A percentile compares a stretch with the other conserved stretches of the same genome.
These are phyloP conservation scores for Hydrochoerus hydrochaeris DNA, from an alignment of 2,113 vertebrate species.

Conservation along the genomic window DNA sequence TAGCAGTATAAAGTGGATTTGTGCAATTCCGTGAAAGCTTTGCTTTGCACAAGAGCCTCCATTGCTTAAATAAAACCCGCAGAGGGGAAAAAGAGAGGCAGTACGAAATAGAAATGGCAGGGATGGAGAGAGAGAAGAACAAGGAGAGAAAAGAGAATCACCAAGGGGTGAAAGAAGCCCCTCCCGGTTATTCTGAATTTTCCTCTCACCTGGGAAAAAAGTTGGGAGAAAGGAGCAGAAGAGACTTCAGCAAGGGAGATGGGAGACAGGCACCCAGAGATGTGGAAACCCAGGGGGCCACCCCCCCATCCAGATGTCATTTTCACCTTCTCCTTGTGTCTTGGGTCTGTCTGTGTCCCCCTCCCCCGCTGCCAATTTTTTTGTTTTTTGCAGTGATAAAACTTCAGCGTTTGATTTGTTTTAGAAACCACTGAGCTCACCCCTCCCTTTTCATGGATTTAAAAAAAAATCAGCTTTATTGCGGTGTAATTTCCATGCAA, in stretches of 20 bases:
- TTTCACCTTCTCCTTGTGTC: background rate
- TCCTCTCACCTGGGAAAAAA: background rate
- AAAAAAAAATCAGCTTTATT: background rate
- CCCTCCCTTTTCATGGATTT: background rate
- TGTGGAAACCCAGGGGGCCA: fast-evolving
- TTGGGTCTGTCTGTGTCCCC: background rate
- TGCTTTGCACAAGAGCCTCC: background rate
- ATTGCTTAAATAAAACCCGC: background rate
- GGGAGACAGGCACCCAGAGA: no score
- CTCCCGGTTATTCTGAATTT: background rate
- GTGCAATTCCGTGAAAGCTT: background rate
- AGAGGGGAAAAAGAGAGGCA: background rate
- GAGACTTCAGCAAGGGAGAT: background rate
- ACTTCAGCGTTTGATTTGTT: background rate
- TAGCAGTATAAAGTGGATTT: background rate
- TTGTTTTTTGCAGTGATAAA: background rate
- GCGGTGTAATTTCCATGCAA: background rate
- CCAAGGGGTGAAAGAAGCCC: background rate
- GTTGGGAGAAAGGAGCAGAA: no score
- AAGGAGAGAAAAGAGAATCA: no score
- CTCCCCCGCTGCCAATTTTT: no score
- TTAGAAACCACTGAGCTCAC: background rate
- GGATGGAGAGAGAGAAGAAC: no score
- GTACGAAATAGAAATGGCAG: background rate
- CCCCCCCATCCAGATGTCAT: fast-evolving